These are phyloP conservation scores for Darevskia mixta DNA, from an alignment of 2,797 vertebrate species.

Conservation along the genomic window DNA sequence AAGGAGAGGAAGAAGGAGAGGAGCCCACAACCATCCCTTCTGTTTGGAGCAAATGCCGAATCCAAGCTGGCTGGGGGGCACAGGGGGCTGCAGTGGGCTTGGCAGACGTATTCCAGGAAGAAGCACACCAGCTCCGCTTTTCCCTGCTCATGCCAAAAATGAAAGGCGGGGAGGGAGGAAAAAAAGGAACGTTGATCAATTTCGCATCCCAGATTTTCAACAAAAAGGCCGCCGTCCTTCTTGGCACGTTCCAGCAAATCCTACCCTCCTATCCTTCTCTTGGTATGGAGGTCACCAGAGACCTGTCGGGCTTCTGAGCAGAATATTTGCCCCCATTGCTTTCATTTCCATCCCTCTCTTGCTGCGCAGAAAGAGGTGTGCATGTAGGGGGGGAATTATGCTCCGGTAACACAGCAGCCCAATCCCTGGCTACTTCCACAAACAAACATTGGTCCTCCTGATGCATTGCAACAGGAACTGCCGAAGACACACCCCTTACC, in stretches of 20 bases:
- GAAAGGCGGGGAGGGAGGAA: background rate
- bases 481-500: constrained; percentile 72
- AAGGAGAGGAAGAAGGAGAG: background rate
- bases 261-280: background rate
- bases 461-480: constrained; percentile 56
- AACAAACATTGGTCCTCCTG: background rate
- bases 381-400: background rate
- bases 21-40: constrained; percentile 69
- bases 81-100: constrained; percentile 52
- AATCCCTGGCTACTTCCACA: background rate
- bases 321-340: background rate
- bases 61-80: constrained; percentile 47
- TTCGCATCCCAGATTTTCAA: constrained; percentile 20
- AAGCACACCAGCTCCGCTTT: background rate
- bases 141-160: constrained; percentile 67
- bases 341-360: background rate
- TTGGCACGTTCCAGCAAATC: background rate
- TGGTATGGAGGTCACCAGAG: background rate
- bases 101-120: constrained; percentile 55
- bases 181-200: constrained; percentile 12
- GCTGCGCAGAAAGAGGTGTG: background rate
- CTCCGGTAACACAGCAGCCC: background rate
- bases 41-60: constrained; percentile 69
- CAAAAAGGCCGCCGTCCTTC: constrained; percentile 6
- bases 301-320: rapidly evolving